phyloP scores from a whole-genome alignment of 2,888 invertebrate genomes.

The Epinotia nisella region DNA sequence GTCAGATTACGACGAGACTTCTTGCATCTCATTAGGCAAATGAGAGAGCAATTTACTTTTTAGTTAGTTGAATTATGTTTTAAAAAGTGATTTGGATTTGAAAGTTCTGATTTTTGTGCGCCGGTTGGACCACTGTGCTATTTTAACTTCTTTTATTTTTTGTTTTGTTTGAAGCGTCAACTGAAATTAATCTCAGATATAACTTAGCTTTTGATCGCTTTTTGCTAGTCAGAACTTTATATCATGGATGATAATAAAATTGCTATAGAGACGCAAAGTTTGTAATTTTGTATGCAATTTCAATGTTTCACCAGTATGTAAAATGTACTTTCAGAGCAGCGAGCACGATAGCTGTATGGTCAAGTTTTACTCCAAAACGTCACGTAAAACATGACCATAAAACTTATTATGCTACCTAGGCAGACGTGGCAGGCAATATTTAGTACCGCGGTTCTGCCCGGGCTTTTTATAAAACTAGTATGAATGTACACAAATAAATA shows the following conservation, averaged over 20 bases:
- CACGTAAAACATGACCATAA: too few species aligned
- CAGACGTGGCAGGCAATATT: not conserved
- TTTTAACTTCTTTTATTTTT: slow-evolving; percentile 1
- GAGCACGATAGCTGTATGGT: too few species aligned
- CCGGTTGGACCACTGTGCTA: not conserved
- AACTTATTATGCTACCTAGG: too few species aligned
- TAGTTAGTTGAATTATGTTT: slow-evolving; percentile 26
- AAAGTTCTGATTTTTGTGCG: slow-evolving; percentile 15
- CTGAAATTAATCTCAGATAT: not conserved
- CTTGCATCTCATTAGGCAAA: slow-evolving; percentile 40
- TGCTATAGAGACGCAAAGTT: not conserved
- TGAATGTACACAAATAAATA: not conserved
- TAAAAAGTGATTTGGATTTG: slow-evolving; percentile 13
- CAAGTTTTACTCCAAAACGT: too few species aligned
- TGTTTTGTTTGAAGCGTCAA: not conserved
- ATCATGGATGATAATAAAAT: not conserved
- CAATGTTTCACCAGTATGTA: not conserved
- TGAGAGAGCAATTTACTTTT: slow-evolving; percentile 33
- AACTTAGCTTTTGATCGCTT: not conserved
- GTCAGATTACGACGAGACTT: slow-evolving; percentile 32
- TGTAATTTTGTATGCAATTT: not conserved
- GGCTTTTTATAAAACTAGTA: not conserved
- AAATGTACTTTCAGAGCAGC: too few species aligned
- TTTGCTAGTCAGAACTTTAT: not conserved
- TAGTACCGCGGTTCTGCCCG: not conserved